Evolutionary conservation across 2,797 vertebrate genomes (phyloP).

Genomic region (Acanthis flammea): DNA sequence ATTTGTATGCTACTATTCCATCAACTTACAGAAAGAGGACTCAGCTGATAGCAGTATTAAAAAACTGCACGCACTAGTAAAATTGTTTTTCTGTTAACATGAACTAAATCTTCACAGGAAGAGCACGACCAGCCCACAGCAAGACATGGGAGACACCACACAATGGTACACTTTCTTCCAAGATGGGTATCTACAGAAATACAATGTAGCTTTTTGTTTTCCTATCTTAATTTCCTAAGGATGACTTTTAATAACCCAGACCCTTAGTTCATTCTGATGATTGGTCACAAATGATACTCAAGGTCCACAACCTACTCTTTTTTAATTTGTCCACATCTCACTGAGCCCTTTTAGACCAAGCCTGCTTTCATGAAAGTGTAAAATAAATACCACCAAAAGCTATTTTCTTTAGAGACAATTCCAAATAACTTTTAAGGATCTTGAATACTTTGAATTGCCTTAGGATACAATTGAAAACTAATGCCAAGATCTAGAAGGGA

Average conservation of each 20-base stretch:
- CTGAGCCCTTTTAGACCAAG: background rate
- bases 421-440: background rate
- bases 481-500: slow-evolving; percentile 9
- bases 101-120: background rate
- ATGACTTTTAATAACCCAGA: background rate
- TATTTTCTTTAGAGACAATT: background rate
- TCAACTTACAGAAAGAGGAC: rapidly evolving
- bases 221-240: background rate
- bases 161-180: background rate
- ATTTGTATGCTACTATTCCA: background rate
- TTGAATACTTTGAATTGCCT: background rate
- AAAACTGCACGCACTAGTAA: background rate
- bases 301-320: background rate
- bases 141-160: background rate
- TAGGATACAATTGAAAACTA: background rate
- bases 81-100: background rate
- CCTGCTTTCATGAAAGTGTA: background rate
- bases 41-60: background rate
- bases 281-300: background rate
- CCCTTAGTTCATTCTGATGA: background rate
- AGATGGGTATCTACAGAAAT: background rate
- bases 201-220: background rate
- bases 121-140: background rate
- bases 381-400: background rate
- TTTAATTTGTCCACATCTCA: background rate